Evolutionary conservation across 2,888 invertebrate genomes (phyloP).

Genomic region (Mythimna ferrago): DNA sequence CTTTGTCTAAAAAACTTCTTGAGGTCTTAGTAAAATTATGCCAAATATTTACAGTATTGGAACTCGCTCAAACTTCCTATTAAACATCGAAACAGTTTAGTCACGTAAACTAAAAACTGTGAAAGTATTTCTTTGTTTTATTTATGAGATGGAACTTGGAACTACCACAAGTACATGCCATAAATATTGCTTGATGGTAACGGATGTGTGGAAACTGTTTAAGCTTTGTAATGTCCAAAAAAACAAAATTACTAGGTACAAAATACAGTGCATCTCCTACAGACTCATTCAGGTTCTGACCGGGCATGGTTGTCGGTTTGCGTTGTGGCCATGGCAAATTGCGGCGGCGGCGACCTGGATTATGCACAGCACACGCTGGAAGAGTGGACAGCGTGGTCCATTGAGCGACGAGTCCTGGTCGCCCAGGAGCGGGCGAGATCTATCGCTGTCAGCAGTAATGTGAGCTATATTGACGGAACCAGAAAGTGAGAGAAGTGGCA

Average conservation of each 20-base stretch:
- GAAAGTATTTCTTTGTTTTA: slow-evolving; percentile 13
- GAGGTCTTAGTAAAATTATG: neutral
- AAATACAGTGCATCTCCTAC: neutral
- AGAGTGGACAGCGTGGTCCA: too few relatives aligned
- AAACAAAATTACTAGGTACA: neutral
- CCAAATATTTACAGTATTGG: slow-evolving; percentile 32
- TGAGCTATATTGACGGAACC: too few relatives aligned
- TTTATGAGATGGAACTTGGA: neutral
- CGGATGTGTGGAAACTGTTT: neutral
- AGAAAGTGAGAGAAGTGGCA: too few relatives aligned
- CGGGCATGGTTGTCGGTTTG: too few relatives aligned
- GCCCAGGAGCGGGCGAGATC: too few relatives aligned
- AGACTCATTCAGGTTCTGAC: neutral
- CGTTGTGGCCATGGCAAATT: too few relatives aligned
- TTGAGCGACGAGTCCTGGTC: too few relatives aligned
- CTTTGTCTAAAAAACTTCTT: slow-evolving; percentile 22
- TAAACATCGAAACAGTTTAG: slow-evolving; percentile 25
- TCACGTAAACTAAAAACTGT: slow-evolving; percentile 15
- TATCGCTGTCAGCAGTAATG: too few relatives aligned
- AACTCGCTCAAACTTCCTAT: slow-evolving; percentile 36
- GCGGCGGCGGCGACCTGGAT: too few relatives aligned
- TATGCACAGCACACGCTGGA: too few relatives aligned
- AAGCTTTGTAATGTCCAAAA: neutral
- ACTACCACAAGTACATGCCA: neutral
- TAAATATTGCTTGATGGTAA: neutral